Evolutionary conservation across 2,888 invertebrate genomes (phyloP).

Genomic region (Sericinus montela): DNA sequence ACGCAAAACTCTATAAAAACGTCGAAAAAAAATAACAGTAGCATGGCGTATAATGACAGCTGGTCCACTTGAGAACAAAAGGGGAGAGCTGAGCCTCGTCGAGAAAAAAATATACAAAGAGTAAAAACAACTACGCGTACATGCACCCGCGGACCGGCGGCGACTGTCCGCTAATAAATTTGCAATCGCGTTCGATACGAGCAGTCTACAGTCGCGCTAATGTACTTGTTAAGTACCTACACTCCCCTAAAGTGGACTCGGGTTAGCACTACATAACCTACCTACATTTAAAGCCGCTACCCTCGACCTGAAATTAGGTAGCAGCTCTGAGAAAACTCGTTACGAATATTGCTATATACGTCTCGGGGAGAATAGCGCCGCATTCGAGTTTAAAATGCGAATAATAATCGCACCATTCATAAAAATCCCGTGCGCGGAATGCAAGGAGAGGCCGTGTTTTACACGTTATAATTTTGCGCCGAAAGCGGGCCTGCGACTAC

Average conservation of each 20-base stretch:
- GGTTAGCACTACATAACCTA: constrained; percentile 32
- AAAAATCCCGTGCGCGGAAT: constrained; percentile 75
- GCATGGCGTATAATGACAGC: constrained; percentile 81
- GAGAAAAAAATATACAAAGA: constrained; percentile 77
- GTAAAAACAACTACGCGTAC: constrained; percentile 71
- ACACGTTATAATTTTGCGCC: constrained; percentile 78
- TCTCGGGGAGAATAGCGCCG: constrained; percentile 72
- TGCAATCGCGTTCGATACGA: constrained; percentile 71
- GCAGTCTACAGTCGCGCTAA: constrained; percentile 21
- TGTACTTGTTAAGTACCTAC: constrained; percentile 21
- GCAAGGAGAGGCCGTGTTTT: constrained; percentile 75
- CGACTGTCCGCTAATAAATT: constrained; percentile 71
- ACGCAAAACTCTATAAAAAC: constrained; percentile 77
- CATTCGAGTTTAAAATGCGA: constrained; percentile 78
- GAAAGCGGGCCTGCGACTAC: constrained; percentile 67
- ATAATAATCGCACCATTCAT: constrained; percentile 77
- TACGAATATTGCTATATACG: constrained; percentile 74
- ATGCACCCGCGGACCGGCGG: constrained; percentile 51
- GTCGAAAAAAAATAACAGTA: constrained; percentile 77
- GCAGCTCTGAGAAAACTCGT: constrained; percentile 73
- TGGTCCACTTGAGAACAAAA: constrained; percentile 81
- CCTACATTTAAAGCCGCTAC: constrained; percentile 40
- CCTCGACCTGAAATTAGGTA: constrained; percentile 73
- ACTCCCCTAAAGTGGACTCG: constrained; percentile 40
- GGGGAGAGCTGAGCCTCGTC: constrained; percentile 74